phyloP scores from a whole-genome alignment of 2,113 vertebrate species.

The Lycaon pictus region DNA sequence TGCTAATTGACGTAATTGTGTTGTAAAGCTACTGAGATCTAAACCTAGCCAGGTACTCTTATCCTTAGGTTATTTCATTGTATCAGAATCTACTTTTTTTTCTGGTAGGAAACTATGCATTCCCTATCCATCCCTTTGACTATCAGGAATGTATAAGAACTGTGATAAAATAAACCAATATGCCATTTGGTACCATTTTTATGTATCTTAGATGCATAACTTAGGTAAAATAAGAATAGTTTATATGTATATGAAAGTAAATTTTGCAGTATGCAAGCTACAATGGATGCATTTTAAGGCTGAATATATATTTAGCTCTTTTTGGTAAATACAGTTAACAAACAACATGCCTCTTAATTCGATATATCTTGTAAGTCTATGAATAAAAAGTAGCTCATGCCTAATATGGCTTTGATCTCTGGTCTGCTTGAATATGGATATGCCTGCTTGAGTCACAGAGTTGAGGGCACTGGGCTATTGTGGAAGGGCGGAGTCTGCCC shows the following conservation, averaged over 20 bases:
- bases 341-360: conserved; percentile 71
- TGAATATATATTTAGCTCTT: conserved; percentile 78
- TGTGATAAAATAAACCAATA: conserved; percentile 75
- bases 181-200: conserved; percentile 80
- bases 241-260: conserved; percentile 75
- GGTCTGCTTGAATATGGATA: conserved; percentile 28
- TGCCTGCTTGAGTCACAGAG: background rate
- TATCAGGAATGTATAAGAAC: conserved; percentile 64
- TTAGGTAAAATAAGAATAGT: conserved; percentile 78
- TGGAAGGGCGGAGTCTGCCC: background rate
- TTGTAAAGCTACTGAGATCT: background rate
- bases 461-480: background rate
- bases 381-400: conserved; percentile 85
- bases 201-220: conserved; percentile 78
- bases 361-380: conserved; percentile 74
- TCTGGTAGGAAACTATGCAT: conserved; percentile 64
- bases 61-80: background rate
- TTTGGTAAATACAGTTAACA: conserved; percentile 81
- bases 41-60: background rate
- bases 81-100: conserved; percentile 45
- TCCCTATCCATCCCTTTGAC: conserved; percentile 56
- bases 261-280: conserved; percentile 70
- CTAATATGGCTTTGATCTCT: conserved; percentile 45
- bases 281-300: conserved; percentile 77
- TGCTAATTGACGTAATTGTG: background rate